Percentiles rank a stretch among this genome's conserved stretches.
Conservation (phyloP, 2,113 vertebrate species). For the Chloroceryle aenea region DNA sequence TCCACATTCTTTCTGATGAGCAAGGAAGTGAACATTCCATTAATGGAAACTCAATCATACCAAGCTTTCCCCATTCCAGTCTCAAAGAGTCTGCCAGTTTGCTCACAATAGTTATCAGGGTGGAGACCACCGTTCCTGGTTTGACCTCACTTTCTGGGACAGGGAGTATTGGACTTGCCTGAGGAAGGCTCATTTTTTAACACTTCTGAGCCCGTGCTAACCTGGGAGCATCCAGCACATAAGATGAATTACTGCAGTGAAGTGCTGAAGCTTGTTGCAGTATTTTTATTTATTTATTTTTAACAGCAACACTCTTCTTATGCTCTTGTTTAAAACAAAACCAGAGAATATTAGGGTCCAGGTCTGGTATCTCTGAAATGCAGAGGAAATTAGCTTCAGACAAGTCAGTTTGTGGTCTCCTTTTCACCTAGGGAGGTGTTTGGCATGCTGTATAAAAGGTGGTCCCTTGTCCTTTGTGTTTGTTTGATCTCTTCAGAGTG, state of each 20-base stretch:
- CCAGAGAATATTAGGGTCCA: not conserved
- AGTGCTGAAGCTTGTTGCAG: not conserved
- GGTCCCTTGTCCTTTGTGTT: not conserved
- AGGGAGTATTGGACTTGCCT: not conserved
- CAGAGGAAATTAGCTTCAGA: not conserved
- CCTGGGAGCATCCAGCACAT: not conserved
- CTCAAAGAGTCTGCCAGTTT: not conserved
- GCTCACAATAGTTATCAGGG: not conserved
- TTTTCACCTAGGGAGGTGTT: not conserved
- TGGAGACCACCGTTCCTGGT: not conserved
- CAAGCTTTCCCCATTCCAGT: not conserved
- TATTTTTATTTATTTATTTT: not conserved
- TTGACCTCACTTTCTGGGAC: not conserved
- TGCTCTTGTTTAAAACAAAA: not conserved
- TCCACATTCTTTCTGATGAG: not conserved
- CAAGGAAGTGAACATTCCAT: slow-evolving; percentile 10
- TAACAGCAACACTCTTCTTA: accelerated
- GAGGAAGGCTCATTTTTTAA: not conserved
- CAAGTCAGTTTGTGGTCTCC: not conserved
- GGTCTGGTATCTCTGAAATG: not conserved
- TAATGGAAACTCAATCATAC: not conserved
- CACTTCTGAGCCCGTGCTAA: not conserved
- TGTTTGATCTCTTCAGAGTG: not conserved
- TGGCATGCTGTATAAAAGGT: not conserved
- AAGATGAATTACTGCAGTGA: not conserved